A percentile compares a stretch with the other conserved stretches of the same genome.
Conservation (phyloP, 2,888 invertebrate genomes). For the Ectobius pallidus region DNA sequence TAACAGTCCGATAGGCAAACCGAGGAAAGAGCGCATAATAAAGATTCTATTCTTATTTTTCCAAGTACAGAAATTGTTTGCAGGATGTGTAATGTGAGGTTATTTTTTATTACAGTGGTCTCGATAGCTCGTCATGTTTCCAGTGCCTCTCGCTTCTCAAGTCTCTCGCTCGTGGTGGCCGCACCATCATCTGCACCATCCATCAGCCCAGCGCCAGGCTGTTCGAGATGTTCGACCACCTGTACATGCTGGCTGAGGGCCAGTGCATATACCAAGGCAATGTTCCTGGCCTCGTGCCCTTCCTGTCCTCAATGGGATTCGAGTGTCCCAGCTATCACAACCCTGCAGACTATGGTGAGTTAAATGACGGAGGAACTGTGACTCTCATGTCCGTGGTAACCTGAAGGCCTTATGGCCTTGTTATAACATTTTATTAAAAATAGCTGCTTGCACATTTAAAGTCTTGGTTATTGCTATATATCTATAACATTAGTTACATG, state of each 20-base stretch:
- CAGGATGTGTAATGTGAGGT: too few relatives aligned
- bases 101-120: constrained; percentile 68
- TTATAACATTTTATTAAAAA: too few relatives aligned
- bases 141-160: constrained; percentile 89
- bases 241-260: constrained; percentile 90
- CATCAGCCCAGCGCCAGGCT: constrained; percentile 95
- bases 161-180: constrained; percentile 81
- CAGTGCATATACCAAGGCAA: constrained; percentile 92
- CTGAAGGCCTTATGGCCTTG: too few relatives aligned
- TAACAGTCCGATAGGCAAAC: too few relatives aligned
- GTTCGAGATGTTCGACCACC: constrained; percentile 94
- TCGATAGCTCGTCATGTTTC: constrained; percentile 94
- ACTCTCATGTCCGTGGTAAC: too few relatives aligned
- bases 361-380: not conserved
- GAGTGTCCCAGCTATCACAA: constrained; percentile 96
- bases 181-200: constrained; percentile 94
- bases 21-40: too few relatives aligned
- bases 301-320: constrained; percentile 81
- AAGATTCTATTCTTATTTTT: too few relatives aligned
- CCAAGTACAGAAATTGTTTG: too few relatives aligned
- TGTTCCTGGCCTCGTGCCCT: constrained; percentile 83
- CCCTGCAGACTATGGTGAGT: constrained; percentile 91
- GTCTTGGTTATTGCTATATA: too few relatives aligned
- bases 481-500: too few relatives aligned
- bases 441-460: too few relatives aligned